Evolutionary conservation across 2,113 vertebrate species (phyloP).

Genomic region (Brienomyrus longianalis): DNA sequence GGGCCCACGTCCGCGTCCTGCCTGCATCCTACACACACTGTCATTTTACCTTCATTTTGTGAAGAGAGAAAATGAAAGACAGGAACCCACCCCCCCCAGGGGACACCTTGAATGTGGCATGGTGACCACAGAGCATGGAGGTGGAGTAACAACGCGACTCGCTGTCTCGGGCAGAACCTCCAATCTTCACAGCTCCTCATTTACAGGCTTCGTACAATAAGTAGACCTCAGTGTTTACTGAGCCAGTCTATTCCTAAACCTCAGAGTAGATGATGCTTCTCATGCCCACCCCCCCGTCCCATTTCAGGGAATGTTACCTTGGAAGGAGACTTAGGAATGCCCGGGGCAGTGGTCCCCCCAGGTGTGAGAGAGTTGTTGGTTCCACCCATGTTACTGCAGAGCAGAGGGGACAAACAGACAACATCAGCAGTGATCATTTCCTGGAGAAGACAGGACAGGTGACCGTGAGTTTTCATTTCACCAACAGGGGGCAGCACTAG

Average conservation of each 20-base stretch:
- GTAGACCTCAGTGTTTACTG: neutral
- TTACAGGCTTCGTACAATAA: neutral
- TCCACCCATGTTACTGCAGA: slow-evolving; percentile 61
- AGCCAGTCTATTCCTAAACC: neutral
- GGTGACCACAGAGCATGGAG: neutral
- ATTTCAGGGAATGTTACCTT: slow-evolving; percentile 65
- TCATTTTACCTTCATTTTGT: neutral
- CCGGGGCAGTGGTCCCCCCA: slow-evolving; percentile 41
- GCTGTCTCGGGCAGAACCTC: neutral
- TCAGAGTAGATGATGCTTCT: neutral
- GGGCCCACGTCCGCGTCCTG: neutral
- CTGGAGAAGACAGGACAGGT: neutral
- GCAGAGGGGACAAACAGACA: neutral
- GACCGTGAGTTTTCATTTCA: neutral
- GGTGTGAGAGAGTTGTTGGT: slow-evolving; percentile 69
- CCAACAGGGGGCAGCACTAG: neutral
- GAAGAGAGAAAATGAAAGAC: neutral
- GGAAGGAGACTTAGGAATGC: slow-evolving; percentile 71
- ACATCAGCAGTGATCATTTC: neutral
- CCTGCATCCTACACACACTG: neutral
- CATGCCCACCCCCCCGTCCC: neutral
- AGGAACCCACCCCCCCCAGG: neutral
- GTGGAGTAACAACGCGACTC: neutral
- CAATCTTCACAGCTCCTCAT: neutral
- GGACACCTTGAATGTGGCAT: neutral